Base-by-base conservation (phyloP, 2,113 vertebrate genomes). In the Heliornis fulica region DNA sequence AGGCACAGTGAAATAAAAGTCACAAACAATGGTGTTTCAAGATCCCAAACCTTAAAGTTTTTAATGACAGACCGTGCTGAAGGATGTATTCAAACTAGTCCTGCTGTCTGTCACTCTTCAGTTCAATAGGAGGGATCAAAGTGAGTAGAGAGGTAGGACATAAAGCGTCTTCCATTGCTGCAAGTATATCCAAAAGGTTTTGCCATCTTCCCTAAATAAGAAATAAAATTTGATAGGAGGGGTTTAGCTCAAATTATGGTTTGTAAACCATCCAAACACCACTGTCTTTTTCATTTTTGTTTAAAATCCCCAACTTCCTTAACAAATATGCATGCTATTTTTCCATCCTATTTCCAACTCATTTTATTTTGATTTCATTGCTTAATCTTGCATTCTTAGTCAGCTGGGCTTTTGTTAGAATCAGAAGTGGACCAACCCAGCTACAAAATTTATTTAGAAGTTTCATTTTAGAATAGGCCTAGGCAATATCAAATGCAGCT, bases 121-220 rank as follows among this genome's bases (percentile, higher is more conserved):
- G 0, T 0, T 11, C 38, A 38, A 31, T 17, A 40, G n/a, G 16
- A 48, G 29, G 15, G 22, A 57, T 10, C 1, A 1, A 45, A 29
- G 21, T 6, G 32, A 85, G 23, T 1, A 25, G 14, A 66, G 45
- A 70, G 31, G 18, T 3, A 87, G 9, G 22, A 50, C 22, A 21
- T 9, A 57, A 56, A 69, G 12, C 12, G 65, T 79, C 23, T 51
- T 46, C 18, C 63, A 53, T 1, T 25, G 31, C n/a, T 53, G 1
- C 13, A 50, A 25, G 9, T 54, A 54, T 38, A 80, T 57, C 29
- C 69, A 63, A 12, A 56, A 64, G 29, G 71, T 76, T 80, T 54
- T 75, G 29, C 32, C 63, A 76, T 19, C 28, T 70, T 45, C 25
- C n/a, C 29, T 18, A 32, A 69, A 45, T 22, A 3, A 86, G 56